Evolutionary conservation across 1,140 invertebrate species (phyloP).

Genomic region (Neodiprion virginianus): DNA sequence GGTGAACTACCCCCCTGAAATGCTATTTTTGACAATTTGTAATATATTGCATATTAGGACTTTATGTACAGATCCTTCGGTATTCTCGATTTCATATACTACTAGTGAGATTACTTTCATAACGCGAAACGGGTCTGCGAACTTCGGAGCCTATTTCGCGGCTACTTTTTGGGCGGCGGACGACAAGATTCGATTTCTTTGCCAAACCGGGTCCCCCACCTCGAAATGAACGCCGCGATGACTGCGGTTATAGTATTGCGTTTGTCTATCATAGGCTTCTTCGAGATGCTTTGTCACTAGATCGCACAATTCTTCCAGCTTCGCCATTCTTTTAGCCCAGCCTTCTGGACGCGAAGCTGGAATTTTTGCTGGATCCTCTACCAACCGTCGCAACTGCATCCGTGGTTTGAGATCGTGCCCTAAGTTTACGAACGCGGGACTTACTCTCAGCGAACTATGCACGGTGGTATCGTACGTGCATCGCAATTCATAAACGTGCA

Average conservation of each 20-base stretch:
- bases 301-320: not conserved
- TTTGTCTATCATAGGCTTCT: slow-evolving; percentile 12
- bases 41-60: too few relatives aligned
- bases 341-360: not conserved
- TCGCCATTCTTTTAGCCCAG: slow-evolving; percentile 15
- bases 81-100: not conserved
- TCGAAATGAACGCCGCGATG: not conserved
- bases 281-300: too few relatives aligned
- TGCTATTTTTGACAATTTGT: too few relatives aligned
- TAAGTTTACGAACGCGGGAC: not conserved
- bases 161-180: slow-evolving; percentile 35
- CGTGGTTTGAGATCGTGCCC: not conserved
- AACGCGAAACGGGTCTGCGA: slow-evolving; percentile 21
- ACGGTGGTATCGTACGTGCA: slow-evolving; percentile 26
- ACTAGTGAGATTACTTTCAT: too few relatives aligned
- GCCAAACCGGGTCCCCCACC: slow-evolving; percentile 15
- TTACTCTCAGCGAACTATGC: not conserved
- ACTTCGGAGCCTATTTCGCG: slow-evolving; percentile 45
- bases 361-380: too few relatives aligned
- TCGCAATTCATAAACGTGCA: slow-evolving; percentile 34
- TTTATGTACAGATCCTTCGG: too few relatives aligned
- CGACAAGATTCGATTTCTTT: slow-evolving; percentile 34
- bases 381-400: too few relatives aligned
- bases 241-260: not conserved
- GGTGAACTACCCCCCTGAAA: too few relatives aligned